Base-by-base conservation (phyloP, 2,888 invertebrate species). In the Drosophila borealis region DNA sequence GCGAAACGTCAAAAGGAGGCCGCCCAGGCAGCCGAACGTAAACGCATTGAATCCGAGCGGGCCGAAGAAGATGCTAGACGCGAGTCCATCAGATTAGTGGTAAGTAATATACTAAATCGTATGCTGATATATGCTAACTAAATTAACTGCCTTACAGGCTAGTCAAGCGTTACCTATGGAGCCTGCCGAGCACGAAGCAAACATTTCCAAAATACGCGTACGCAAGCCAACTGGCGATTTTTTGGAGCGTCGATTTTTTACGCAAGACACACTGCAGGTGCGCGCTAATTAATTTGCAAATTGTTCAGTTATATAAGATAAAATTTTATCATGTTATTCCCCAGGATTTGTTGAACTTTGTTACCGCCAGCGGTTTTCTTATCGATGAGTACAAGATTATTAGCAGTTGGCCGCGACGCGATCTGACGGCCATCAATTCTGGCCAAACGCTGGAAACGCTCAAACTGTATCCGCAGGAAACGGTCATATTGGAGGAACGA, bases 381-480 rank as follows among this genome's bases (percentile, higher is more conserved):
- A 94, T 95, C 81, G 96, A 96, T 85, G 96, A 96, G 91, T 98
- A 95, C 92, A 98, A 98, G 94, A 95, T 98, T 69, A 96, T 98
- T 88, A 96, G 96, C 86, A 97, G 97, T 92, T 98, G 97, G 96
- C 98, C 98, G 91, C 95, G 98, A 91, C 95, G 96, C 94, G 98
- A 98, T 94, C 97, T 98, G 93, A 97, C 98, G 74, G 94, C 95
- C 75, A 94, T 97, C 93, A 96, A 97, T 93, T 93, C 93, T 48
- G 94, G 93, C 89, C 94, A 95, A 92, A 96, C 97, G 70, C 93
- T 99, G 82, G 94, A 95, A 91, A 95, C 96, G 81, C 93, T 98
- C 81, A 97, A 97, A 92, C 94, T 98, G 88, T 97, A 94, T 93
- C 96, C 97, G 57, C 98, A 98, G 94, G 98, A 98, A 94, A 98